These are phyloP conservation scores for Dynastes tityus DNA, from an alignment of 2,888 invertebrate genomes.

Conservation along the genomic window DNA sequence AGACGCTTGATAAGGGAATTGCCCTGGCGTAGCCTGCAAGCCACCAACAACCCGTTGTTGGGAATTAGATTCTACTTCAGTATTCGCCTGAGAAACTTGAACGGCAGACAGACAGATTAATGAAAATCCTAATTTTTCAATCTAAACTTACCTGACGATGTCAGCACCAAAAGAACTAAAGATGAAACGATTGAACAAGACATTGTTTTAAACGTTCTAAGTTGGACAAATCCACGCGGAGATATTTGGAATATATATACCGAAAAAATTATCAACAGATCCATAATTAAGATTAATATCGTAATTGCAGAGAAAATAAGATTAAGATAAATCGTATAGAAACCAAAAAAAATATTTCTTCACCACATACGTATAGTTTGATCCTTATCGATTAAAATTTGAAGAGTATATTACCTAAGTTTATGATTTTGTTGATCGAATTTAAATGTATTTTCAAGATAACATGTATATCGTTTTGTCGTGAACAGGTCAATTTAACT, in stretches of 20 bases:
- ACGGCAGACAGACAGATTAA: neutral
- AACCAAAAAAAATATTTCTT: no score
- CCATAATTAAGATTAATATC: no score
- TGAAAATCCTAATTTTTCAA: neutral
- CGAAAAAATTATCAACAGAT: neutral
- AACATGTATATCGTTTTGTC: no score
- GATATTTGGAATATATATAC: neutral
- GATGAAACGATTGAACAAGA: neutral
- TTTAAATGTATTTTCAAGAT: no score
- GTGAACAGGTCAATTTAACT: no score
- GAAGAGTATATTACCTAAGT: no score
- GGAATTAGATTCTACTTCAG: neutral
- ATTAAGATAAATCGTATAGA: no score
- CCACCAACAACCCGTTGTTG: neutral
- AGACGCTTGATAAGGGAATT: slow-evolving; percentile 24
- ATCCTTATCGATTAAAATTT: no score
- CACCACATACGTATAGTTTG: no score
- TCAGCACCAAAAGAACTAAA: neutral
- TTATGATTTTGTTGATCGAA: no score
- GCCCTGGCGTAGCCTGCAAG: neutral
- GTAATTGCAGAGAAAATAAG: no score
- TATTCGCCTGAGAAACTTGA: neutral
- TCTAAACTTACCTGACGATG: neutral
- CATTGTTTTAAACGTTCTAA: neutral
- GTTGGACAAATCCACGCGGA: neutral